phyloP scores from a whole-genome alignment of 2,797 vertebrate genomes.

The Eospalax fontanierii region DNA sequence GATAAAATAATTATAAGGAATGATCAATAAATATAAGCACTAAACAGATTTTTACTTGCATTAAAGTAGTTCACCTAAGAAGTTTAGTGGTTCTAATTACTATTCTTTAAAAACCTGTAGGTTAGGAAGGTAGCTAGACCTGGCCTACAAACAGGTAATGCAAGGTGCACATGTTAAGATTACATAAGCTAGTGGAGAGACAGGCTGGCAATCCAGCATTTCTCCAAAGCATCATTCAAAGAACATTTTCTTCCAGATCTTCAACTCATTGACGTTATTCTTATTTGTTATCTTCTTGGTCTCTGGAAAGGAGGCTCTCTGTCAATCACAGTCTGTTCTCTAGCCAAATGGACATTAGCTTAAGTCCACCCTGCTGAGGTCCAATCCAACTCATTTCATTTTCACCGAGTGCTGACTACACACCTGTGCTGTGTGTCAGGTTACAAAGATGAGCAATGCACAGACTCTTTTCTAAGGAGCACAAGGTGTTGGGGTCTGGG shows the following conservation, averaged over 20 bases:
- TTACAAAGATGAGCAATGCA: background rate
- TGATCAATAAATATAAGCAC: too few species aligned
- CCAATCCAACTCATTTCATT: background rate
- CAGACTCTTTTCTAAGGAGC: background rate
- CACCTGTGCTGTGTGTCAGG: background rate
- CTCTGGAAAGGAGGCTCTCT: slow-evolving; percentile 46
- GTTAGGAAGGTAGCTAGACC: too few species aligned
- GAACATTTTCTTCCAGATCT: background rate
- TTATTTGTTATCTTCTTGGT: slow-evolving; percentile 16
- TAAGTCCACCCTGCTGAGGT: background rate
- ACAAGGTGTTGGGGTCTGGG: background rate
- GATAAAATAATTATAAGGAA: too few species aligned
- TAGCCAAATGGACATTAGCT: background rate
- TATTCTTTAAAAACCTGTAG: too few species aligned
- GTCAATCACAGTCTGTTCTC: slow-evolving; percentile 13
- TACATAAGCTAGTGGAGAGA: background rate
- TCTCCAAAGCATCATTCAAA: background rate
- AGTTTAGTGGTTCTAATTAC: too few species aligned
- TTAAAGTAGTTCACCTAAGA: too few species aligned
- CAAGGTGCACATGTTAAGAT: background rate
- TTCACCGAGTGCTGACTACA: background rate
- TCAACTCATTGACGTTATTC: slow-evolving; percentile 27
- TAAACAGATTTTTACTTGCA: too few species aligned
- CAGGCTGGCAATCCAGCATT: too few species aligned
- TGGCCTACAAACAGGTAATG: too few species aligned